Base-by-base conservation (phyloP, 2,113 vertebrate species). In the Pogona vitticeps region DNA sequence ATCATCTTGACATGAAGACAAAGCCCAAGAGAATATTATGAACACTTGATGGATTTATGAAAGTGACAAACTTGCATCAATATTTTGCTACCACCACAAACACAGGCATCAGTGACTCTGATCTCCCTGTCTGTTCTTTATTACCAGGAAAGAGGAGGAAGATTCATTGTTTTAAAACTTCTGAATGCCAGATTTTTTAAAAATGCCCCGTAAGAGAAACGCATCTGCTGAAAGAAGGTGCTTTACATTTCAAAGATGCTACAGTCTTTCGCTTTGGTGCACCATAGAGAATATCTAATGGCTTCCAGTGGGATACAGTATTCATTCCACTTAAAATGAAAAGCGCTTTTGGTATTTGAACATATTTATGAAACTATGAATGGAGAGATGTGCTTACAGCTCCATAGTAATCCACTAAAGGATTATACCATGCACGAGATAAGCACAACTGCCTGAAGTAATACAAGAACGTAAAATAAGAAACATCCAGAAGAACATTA, bases 251-350 rank as follows among this genome's bases (percentile, higher is more conserved):
- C 40, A 84, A 86, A 91, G 42, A 42, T 83, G 78, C 14, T 68
- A 87, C 2, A 90, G 6, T 31, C 15, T 87, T 89, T 90, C 84
- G 75, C 3, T 88, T 91, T 68, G 86, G 0, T 81, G 59, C 58
- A 36, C 61, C 88, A 23, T 18, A 81, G 46, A 86, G 59, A 92
- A 65, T 86, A 91, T 85, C 52, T 88, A 89, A 87, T 85, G 65
- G 33, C 67, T 94, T 94, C 76, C 83, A 84, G 56, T 73, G 28
- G 84, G 89, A 92, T 90, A 80, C n/a, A 92, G 91, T 88, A 91
- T 88, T 90, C 88, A 90, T 92, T 92, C 70, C 20, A 88, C 68
- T 88, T 93, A 88, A 88, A 92, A 94, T 86, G 56, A 93, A 92
- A 93, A 94, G 23, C 0, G 3, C 26, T 56, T 94, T 90, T 84